Evolutionary conservation across 1,140 invertebrate species (phyloP), one percentile per base, ranked within the genome.

Genomic region (Polypedilum vanderplanki): DNA sequence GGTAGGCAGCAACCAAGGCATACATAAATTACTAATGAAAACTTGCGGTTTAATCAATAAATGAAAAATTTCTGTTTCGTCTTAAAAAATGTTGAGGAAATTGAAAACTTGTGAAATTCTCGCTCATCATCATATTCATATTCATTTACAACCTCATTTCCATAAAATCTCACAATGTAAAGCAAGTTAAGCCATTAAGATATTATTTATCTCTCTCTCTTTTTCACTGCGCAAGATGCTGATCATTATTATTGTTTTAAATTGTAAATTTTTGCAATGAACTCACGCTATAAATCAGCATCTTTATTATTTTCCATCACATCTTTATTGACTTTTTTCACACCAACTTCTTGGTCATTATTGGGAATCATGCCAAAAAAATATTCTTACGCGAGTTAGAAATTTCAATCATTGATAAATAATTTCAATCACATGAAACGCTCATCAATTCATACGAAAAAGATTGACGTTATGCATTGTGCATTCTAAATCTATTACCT

Each of bases 361-460:
- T n/a, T 57, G 46, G 46, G 46, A 57, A 57, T n/a, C 12, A 57
- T 57, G 46, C 46, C 46, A 33, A 33, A 33, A 33, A 33, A 33
- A 33, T 33, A 33, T 3, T 33, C 24, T 33, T 33, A 3, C 24
- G 5, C 24, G 5, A 57, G 46, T 57, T n/a, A 57, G n/a, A 57
- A 57, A n/a, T 57, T 57, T 57, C 46, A n/a, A 3, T 46, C 8
- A 9, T 46, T 15, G 2, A 57, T 57, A 8, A n/a, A n/a, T 57
- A 57, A 57, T 57, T 57, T 57, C 46, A 57, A 57, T 57, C 46
- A 57, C 46, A 57, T 12, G 46, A 57, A 57, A n/a, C 46, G 46
- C 4, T 57, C 12, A 57, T 57, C 46, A 12, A 57, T 57, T n/a
- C 8, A 33, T 15, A 15, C 15, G 46, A 57, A 46, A 46, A 10